Evolutionary conservation across 1,140 invertebrate genomes (phyloP).

Genomic region (Hestina assimilis): DNA sequence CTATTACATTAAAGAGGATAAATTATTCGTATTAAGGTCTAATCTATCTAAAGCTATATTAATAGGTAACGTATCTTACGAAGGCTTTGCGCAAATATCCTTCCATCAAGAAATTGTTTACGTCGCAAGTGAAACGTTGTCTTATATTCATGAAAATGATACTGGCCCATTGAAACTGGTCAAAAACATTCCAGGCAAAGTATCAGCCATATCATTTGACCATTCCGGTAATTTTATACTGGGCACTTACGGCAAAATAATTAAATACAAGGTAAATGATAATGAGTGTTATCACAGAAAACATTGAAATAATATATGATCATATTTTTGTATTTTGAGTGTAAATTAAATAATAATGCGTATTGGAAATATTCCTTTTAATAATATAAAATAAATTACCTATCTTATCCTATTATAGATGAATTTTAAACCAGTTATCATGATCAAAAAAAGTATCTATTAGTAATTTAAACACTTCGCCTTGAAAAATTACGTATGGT

Average conservation of each 20-base stretch:
- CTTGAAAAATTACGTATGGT: no score
- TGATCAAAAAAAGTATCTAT: no score
- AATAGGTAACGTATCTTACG: constrained; percentile 49
- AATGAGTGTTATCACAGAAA: constrained; percentile 47
- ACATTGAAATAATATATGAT: constrained; percentile 8
- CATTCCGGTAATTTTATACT: constrained; percentile 48
- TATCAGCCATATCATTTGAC: constrained; percentile 61
- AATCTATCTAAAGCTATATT: constrained; percentile 36
- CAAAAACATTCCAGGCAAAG: constrained; percentile 44
- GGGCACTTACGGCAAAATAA: constrained; percentile 48
- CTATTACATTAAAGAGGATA: constrained; percentile 54
- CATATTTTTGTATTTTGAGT: background rate
- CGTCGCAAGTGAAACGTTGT: constrained; percentile 49
- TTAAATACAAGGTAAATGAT: constrained; percentile 47
- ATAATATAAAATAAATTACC: constrained; percentile 52
- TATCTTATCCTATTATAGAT: no score
- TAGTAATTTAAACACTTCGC: no score
- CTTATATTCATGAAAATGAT: constrained; percentile 57
- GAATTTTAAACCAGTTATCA: no score
- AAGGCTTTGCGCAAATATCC: constrained; percentile 58
- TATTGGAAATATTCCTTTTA: constrained; percentile 34
- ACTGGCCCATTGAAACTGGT: constrained; percentile 48
- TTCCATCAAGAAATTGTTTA: constrained; percentile 53
- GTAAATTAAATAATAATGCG: constrained; percentile 8
- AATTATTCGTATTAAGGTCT: constrained; percentile 50